Percentiles rank a stretch among this genome's conserved stretches.
Conservation (phyloP, 2,888 invertebrate species). For the Campoplex nolae region DNA sequence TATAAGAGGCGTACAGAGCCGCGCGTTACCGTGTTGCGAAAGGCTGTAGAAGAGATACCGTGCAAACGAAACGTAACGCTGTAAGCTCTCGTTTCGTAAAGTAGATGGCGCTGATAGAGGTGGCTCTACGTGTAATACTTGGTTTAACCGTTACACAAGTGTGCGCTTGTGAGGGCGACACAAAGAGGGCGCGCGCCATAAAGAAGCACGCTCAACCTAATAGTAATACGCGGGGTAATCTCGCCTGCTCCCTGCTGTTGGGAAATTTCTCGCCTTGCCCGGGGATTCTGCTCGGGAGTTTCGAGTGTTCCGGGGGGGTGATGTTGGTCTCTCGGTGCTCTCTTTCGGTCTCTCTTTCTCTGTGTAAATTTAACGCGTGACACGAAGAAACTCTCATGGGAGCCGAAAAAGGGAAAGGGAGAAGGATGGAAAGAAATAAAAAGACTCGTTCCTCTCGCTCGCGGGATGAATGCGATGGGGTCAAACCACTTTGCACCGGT, state of each 20-base stretch:
- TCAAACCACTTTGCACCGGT: slow-evolving; percentile 64
- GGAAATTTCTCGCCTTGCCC: slow-evolving; percentile 22
- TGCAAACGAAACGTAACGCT: slow-evolving; percentile 21
- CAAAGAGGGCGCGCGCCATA: neutral
- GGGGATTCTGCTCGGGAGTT: slow-evolving; percentile 8
- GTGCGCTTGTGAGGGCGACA: neutral
- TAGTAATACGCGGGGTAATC: slow-evolving; percentile 34
- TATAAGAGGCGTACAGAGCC: neutral
- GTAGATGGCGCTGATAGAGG: slow-evolving; percentile 31
- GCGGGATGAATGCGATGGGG: slow-evolving; percentile 43
- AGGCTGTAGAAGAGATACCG: neutral
- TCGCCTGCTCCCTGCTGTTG: neutral
- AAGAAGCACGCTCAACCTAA: slow-evolving; percentile 22
- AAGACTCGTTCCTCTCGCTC: neutral
- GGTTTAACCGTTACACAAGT: slow-evolving; percentile 1
- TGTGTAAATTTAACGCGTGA: slow-evolving; percentile 13
- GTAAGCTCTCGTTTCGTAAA: slow-evolving; percentile 42
- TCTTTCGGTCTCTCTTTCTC: neutral
- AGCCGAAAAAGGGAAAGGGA: neutral
- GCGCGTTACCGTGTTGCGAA: neutral
- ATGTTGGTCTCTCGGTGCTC: neutral
- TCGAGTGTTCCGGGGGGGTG: neutral
- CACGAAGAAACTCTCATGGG: slow-evolving; percentile 22
- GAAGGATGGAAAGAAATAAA: slow-evolving; percentile 15
- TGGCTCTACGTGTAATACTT: slow-evolving; percentile 22